phyloP scores from a whole-genome alignment of 37 sponge, comb jelly and placozoan species.

The Geodia barretti region DNA sequence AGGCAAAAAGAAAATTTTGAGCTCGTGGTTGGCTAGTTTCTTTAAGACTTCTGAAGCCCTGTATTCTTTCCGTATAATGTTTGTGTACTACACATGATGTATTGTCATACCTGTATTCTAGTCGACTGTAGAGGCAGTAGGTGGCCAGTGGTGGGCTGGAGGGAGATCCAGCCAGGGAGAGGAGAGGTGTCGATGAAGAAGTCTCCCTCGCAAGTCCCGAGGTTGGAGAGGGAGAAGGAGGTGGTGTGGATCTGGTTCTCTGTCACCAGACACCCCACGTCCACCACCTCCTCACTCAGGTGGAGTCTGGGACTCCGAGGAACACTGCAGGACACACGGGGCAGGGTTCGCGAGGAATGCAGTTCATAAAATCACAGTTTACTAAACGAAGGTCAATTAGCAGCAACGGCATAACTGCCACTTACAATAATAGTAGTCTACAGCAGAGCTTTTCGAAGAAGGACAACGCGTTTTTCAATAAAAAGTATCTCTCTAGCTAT shows the following conservation, averaged over 20 bases:
- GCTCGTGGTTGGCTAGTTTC: no score
- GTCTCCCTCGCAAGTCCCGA: slow-evolving; percentile 49
- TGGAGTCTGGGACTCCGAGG: slow-evolving; percentile 46
- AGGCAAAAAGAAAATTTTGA: slow-evolving; percentile 5
- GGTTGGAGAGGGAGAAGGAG: slow-evolving; percentile 54
- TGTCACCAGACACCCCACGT: slow-evolving; percentile 68
- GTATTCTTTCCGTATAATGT: no score
- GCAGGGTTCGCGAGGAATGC: no score
- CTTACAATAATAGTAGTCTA: no score
- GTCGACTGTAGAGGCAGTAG: slow-evolving; percentile 32
- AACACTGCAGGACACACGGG: slow-evolving; percentile 11
- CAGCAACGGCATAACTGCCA: no score
- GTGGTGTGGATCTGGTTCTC: slow-evolving; percentile 58
- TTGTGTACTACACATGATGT: no score
- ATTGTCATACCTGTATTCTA: slow-evolving; percentile 39
- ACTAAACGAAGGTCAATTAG: no score
- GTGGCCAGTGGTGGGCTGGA: slow-evolving; percentile 51
- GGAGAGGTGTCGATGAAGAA: slow-evolving; percentile 35
- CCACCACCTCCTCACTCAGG: slow-evolving; percentile 13
- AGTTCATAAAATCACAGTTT: no score
- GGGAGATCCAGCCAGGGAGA: slow-evolving; percentile 31
- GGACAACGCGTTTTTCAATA: no score
- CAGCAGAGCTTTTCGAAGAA: no score
- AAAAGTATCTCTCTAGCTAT: no score
- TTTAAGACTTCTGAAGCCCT: no score